phyloP scores from a whole-genome alignment of 2,888 invertebrate species.

The Cosmia trapezina region DNA sequence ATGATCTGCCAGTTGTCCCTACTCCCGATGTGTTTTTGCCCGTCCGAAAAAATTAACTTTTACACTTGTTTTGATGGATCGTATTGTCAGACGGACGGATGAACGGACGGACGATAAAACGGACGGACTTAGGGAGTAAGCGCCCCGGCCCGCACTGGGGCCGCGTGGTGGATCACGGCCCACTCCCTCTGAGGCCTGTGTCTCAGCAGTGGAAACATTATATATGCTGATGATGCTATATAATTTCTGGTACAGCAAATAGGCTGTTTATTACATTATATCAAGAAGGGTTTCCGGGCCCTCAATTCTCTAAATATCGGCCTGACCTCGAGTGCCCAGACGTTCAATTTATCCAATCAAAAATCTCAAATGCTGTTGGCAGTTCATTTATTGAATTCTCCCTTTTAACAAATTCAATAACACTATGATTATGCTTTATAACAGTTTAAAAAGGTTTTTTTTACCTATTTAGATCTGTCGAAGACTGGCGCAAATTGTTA shows the following conservation, averaged over 20 bases:
- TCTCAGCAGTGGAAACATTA: not conserved
- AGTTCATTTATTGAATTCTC: slow-evolving; percentile 8
- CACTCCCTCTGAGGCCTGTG: not conserved
- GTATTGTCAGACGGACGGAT: too few relatives aligned
- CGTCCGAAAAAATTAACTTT: too few relatives aligned
- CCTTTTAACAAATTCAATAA: not conserved
- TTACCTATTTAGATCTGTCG: not conserved
- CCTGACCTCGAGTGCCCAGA: slow-evolving; percentile 36
- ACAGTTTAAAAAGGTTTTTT: not conserved
- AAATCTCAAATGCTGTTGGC: slow-evolving; percentile 13
- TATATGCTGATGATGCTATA: not conserved
- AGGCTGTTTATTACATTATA: not conserved
- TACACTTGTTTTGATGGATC: too few relatives aligned
- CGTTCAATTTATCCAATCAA: slow-evolving; percentile 47
- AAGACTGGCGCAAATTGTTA: not conserved
- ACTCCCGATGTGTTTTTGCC: too few relatives aligned
- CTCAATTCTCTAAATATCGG: slow-evolving; percentile 29
- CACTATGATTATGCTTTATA: not conserved
- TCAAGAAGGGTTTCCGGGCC: slow-evolving; percentile 2
- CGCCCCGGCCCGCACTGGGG: not conserved
- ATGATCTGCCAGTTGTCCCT: too few relatives aligned
- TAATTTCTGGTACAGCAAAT: not conserved
- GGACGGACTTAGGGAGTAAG: too few relatives aligned
- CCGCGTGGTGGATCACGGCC: not conserved
- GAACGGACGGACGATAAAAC: too few relatives aligned